These are phyloP conservation scores for Buphagus erythrorhynchus DNA, from an alignment of 2,797 vertebrate genomes.

Conservation along the genomic window DNA sequence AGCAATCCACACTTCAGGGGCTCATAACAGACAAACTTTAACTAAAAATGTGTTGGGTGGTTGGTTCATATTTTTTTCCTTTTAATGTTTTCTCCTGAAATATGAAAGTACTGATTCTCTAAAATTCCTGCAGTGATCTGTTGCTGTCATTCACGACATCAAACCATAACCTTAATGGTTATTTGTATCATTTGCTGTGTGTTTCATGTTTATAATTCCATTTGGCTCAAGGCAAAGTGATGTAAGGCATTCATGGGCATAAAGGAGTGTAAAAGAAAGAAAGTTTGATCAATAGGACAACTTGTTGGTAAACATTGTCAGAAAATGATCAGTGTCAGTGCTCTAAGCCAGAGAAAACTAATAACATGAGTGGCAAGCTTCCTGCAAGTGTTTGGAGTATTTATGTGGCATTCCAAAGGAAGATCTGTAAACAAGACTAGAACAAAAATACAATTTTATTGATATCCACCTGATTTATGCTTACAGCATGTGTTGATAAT, in stretches of 20 bases:
- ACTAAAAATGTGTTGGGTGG: not conserved
- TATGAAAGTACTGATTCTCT: conserved; percentile 25
- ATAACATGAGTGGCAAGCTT: conserved; percentile 77
- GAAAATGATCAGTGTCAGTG: conserved; percentile 73
- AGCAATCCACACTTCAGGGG: conserved; percentile 40
- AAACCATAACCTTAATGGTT: conserved; percentile 47
- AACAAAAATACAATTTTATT: conserved; percentile 80
- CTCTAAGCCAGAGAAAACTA: conserved; percentile 74
- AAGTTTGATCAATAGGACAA: conserved; percentile 76
- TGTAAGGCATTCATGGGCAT: conserved; percentile 63
- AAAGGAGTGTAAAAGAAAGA: conserved; percentile 61
- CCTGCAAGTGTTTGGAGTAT: conserved; percentile 69
- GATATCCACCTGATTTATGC: conserved; percentile 81
- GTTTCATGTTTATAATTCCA: conserved; percentile 43
- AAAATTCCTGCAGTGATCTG: conserved; percentile 43
- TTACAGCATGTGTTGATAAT: conserved; percentile 79
- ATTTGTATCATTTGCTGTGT: conserved; percentile 48
- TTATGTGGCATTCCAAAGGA: conserved; percentile 73
- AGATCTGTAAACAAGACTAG: conserved; percentile 77
- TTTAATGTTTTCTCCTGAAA: conserved; percentile 51
- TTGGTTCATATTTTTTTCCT: not conserved
- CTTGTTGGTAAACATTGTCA: conserved; percentile 77
- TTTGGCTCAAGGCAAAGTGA: conserved; percentile 68
- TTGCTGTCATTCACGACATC: conserved; percentile 39
- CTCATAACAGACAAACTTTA: conserved; percentile 16